Base-by-base conservation (phyloP, 2,797 vertebrate species). In the Momotus momota region DNA sequence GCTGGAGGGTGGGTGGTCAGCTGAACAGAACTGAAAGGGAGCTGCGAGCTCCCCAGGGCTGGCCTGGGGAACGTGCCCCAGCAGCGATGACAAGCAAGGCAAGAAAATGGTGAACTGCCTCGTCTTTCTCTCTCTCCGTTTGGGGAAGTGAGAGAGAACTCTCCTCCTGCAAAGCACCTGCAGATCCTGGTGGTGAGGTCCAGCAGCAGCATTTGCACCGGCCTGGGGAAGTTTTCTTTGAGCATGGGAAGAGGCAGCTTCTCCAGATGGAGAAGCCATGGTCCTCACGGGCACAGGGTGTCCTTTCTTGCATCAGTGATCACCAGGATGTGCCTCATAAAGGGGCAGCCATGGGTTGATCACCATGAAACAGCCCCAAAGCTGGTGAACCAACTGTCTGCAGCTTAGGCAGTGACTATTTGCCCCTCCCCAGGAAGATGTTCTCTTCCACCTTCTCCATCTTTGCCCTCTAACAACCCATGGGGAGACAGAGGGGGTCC, bases 71-170 rank as follows among this genome's bases (percentile, higher is more conserved):
- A 62, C 5, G 2, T 58, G 71, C 48, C 43, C 49, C 33, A 0
- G 31, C 55, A 67, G 71, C 60, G 64, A 49, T 3, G 0, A 29
- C 57, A 81, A 86, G 23, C 18, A 86, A 10, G 22, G 13, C 0
- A 7, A 41, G 55, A 70, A 91, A 96, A 96, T 64, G 67, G 58
- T 81, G 96, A 97, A 94, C 74, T 85, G 57, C 74, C 48, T 40
- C 2, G 0, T 72, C 73, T 40, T 62, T 45, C 62, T 58, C 33
- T 78, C 35, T 23, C 29, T 62, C 51, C 2, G 10, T 89, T 77
- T 94, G 91, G 64, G 91, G 94, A 94, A 94, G 86, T 87, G 89
- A 89, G 89, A 93, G 60, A 92, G 86, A 87, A 79, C 88, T 62
- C 54, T 93, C 33, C 54, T 48, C 1, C 35, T 86, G 81, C 66